Evolutionary conservation across 2,113 vertebrate genomes (phyloP).

Genomic region (Psophia crepitans): DNA sequence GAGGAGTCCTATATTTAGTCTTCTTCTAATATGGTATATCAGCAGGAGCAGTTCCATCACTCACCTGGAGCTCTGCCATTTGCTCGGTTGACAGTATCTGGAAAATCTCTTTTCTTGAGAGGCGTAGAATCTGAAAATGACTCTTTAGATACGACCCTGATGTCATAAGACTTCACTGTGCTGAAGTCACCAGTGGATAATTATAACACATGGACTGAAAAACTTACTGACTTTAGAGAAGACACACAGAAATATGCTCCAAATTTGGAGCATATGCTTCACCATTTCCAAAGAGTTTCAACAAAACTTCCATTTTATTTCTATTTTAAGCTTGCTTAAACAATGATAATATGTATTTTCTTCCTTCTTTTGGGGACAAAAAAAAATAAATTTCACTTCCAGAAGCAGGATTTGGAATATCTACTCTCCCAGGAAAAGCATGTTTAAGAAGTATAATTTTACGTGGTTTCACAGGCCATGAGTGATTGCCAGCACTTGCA

Average conservation of each 20-base stretch:
- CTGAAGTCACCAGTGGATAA: neutral
- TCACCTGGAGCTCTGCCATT: neutral
- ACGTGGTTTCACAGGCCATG: neutral
- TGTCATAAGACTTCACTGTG: neutral
- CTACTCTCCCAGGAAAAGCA: neutral
- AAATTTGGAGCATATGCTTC: neutral
- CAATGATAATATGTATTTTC: neutral
- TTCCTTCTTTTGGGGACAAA: neutral
- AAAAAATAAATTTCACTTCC: neutral
- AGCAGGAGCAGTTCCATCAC: neutral
- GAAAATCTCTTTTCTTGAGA: neutral
- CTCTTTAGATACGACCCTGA: neutral
- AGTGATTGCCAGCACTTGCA: neutral
- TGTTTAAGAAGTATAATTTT: neutral
- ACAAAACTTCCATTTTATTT: neutral
- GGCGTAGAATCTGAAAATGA: neutral
- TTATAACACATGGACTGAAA: neutral
- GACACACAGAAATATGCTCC: neutral
- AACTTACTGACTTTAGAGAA: neutral
- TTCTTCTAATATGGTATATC: neutral
- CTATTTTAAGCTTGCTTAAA: neutral
- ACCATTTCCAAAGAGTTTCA: neutral
- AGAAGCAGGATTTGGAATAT: neutral
- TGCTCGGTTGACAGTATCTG: neutral
- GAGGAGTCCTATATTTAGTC: neutral